phyloP scores from a whole-genome alignment of 2,113 vertebrate genomes.

The Gracilinanus agilis region DNA sequence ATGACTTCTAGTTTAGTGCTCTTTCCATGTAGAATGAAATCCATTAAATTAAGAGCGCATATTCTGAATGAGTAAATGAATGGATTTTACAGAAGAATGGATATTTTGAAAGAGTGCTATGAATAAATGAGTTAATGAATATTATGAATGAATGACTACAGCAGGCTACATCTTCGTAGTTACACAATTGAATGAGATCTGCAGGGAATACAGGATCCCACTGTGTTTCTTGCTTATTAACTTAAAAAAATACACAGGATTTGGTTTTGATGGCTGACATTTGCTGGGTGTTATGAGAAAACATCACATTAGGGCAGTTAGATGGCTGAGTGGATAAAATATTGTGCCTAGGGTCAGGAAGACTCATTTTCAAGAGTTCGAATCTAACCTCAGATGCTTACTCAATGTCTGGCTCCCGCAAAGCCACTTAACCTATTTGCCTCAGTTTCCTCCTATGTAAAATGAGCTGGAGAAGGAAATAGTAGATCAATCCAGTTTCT shows the following conservation, averaged over 20 bases:
- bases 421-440: too few species aligned
- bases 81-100: not conserved
- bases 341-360: too few species aligned
- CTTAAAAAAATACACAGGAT: not conserved
- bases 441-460: too few species aligned
- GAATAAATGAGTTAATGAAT: not conserved
- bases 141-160: not conserved
- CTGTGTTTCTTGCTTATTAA: not conserved
- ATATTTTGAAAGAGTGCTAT: not conserved
- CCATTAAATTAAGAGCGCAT: not conserved
- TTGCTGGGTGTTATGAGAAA: not conserved
- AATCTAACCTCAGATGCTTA: too few species aligned
- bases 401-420: too few species aligned
- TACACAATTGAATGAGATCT: not conserved
- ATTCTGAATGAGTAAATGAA: not conserved
- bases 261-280: not conserved
- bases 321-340: too few species aligned
- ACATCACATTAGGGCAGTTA: too few species aligned
- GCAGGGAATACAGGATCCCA: not conserved
- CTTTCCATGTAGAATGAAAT: not conserved
- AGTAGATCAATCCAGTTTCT: too few species aligned
- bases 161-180: not conserved
- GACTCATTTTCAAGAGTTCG: too few species aligned
- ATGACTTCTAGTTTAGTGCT: not conserved
- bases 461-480: too few species aligned